These are phyloP conservation scores for Semnopithecus entellus DNA, from an alignment of 2,113 vertebrate species.

Conservation along the genomic window DNA sequence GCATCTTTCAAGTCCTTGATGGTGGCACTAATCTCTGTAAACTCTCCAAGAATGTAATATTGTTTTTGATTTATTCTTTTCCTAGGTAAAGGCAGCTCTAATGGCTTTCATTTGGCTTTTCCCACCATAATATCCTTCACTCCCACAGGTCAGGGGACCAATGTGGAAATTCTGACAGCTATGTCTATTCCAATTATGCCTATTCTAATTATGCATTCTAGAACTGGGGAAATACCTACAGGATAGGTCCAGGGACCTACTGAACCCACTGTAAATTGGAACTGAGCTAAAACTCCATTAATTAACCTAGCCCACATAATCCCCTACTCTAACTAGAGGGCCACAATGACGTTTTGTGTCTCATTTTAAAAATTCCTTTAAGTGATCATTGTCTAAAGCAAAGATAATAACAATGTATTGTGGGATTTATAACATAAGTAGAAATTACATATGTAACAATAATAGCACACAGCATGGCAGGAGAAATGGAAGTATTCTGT, in stretches of 20 bases:
- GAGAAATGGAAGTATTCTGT: neutral
- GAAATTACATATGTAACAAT: neutral
- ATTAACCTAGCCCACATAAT: too few species aligned
- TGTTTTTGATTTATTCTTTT: neutral
- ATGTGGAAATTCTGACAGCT: neutral
- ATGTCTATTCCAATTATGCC: neutral
- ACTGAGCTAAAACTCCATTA: neutral
- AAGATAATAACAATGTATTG: neutral
- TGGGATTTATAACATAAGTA: neutral
- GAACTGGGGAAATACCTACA: neutral
- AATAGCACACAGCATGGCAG: neutral
- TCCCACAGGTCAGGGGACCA: neutral
- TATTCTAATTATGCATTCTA: neutral
- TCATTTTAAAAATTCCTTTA: neutral
- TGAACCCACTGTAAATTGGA: neutral
- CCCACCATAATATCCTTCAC: neutral
- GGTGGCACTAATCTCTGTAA: neutral
- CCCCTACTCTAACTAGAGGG: too few species aligned
- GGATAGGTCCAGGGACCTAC: neutral
- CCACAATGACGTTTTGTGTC: neutral
- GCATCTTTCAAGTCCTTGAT: neutral
- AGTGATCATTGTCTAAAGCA: neutral
- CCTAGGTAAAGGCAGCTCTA: neutral
- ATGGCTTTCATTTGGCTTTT: neutral
- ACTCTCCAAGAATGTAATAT: neutral